These are phyloP conservation scores for Lepidochrysops patricia DNA, from an alignment of 2,888 invertebrate species.

Conservation along the genomic window DNA sequence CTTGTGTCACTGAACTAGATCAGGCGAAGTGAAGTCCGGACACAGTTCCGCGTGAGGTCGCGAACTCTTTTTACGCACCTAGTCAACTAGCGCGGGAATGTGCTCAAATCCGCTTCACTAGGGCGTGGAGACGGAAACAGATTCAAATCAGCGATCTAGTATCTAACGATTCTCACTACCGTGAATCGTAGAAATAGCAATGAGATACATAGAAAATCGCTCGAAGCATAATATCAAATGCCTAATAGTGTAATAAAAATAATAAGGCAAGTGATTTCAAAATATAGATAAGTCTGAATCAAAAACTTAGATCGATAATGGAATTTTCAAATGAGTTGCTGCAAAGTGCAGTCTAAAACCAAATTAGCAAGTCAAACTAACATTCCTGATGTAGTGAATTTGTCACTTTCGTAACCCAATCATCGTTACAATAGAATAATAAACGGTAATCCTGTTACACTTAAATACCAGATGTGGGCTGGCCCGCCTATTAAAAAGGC, in stretches of 20 bases:
- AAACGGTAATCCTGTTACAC: conserved; percentile 27
- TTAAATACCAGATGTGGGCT: conserved; percentile 35
- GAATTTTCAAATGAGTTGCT: conserved; percentile 1
- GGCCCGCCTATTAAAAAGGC: conserved; percentile 28
- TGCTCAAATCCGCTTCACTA: neutral
- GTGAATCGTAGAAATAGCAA: neutral
- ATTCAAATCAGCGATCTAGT: neutral
- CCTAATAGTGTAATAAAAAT: too few species aligned
- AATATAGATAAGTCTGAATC: neutral
- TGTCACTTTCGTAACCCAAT: conserved; percentile 33
- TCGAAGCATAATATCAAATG: too few species aligned
- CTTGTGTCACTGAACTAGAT: conserved; percentile 1
- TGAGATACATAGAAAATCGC: neutral
- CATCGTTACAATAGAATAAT: conserved; percentile 34
- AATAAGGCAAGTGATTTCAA: too few species aligned
- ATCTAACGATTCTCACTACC: neutral
- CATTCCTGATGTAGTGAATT: conserved; percentile 24
- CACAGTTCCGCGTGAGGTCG: conserved; percentile 2
- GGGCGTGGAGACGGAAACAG: neutral
- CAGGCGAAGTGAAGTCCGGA: neutral
- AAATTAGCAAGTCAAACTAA: conserved; percentile 15
- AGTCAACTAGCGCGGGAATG: neutral
- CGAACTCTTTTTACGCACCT: conserved; percentile 8
- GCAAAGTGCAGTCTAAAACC: conserved; percentile 19
- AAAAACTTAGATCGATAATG: neutral